Conservation (phyloP, 2,888 invertebrate species). For the Alsophila aescularia region DNA sequence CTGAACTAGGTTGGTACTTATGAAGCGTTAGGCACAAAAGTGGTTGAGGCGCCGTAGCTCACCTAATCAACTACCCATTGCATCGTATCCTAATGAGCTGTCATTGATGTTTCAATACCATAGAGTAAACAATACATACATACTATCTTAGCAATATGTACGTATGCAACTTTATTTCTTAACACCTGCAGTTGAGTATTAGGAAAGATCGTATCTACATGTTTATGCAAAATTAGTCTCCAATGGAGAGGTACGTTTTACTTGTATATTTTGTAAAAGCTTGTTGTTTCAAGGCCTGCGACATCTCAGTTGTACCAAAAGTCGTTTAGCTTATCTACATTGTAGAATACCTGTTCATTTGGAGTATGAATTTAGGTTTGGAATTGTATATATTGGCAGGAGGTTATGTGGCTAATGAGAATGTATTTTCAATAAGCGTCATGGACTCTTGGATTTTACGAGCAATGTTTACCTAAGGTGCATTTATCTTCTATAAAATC, state of each 20-base stretch:
- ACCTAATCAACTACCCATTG: too few relatives aligned
- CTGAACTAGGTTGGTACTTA: too few relatives aligned
- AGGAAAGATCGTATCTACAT: conserved; percentile 34
- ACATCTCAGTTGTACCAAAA: conserved; percentile 72
- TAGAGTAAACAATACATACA: background rate
- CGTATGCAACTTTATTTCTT: conserved; percentile 16
- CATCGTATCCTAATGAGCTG: too few relatives aligned
- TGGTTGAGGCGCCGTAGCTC: too few relatives aligned
- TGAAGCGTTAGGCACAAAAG: too few relatives aligned
- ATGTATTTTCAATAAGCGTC: background rate
- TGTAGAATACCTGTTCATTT: conserved; percentile 62
- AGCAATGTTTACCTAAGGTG: background rate
- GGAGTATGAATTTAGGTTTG: conserved; percentile 52
- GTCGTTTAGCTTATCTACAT: conserved; percentile 71
- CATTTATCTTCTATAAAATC: too few relatives aligned
- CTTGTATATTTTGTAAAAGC: conserved; percentile 62
- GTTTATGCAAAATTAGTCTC: conserved; percentile 52
- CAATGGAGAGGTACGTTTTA: conserved; percentile 51
- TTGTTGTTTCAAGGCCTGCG: conserved; percentile 71
- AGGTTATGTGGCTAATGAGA: too few relatives aligned
- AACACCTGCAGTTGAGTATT: conserved; percentile 10
- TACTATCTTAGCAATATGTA: background rate
- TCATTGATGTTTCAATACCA: background rate
- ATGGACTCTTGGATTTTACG: background rate
- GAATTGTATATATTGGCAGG: conserved; percentile 7